Percentiles rank a stretch among this genome's conserved stretches.
Conservation (phyloP, 2,113 vertebrate species). For the Rhipidura dahli region DNA sequence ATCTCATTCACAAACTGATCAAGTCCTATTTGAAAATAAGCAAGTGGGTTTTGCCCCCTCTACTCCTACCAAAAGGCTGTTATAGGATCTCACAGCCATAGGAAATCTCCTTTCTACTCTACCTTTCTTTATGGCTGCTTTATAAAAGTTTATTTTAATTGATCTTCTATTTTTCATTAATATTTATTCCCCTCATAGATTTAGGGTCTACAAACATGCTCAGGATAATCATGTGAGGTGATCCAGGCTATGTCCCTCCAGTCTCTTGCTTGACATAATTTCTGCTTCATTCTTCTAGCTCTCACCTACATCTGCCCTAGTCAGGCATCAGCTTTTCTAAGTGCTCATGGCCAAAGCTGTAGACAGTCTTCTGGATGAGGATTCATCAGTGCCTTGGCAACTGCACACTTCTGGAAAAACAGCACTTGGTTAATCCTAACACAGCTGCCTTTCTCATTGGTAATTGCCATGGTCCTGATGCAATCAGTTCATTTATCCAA, state of each 20-base stretch:
- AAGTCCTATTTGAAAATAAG: background rate
- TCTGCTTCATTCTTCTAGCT: background rate
- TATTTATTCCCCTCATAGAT: background rate
- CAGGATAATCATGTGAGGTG: background rate
- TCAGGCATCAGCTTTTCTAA: background rate
- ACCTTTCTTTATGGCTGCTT: background rate
- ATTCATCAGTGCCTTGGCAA: background rate
- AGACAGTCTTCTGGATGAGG: background rate
- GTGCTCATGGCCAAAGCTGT: background rate
- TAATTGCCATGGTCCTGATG: background rate
- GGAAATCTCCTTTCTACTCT: background rate
- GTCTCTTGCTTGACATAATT: background rate
- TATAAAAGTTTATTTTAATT: background rate
- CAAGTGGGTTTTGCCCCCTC: background rate
- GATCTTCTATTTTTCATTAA: background rate
- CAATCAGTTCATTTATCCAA: background rate
- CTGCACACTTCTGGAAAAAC: background rate
- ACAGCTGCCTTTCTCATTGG: background rate
- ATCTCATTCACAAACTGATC: background rate
- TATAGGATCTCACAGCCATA: background rate
- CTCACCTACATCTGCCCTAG: background rate
- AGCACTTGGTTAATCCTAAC: background rate
- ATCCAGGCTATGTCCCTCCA: background rate
- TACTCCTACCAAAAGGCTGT: background rate
- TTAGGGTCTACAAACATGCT: background rate